Percentiles rank a stretch among this genome's conserved stretches.
Evolutionary conservation across 1,140 invertebrate species (phyloP).

Genomic region (Cephus cinctus): DNA sequence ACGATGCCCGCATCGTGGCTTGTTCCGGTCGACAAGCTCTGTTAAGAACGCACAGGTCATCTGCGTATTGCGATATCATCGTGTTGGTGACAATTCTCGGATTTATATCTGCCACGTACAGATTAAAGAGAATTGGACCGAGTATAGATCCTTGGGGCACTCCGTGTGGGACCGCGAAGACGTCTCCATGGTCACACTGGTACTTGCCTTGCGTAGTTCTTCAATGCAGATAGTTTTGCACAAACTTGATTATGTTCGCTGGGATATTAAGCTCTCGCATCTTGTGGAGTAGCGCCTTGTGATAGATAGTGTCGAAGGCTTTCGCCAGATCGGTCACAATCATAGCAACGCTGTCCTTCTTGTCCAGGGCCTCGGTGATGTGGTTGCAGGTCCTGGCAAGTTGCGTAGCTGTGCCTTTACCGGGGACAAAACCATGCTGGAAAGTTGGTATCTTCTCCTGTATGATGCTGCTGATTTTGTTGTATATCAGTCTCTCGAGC

Average conservation of each 20-base stretch:
- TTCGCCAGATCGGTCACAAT: too few species aligned
- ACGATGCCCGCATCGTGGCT: neutral
- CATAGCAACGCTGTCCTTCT: neutral
- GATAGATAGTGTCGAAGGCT: neutral
- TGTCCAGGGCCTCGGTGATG: neutral
- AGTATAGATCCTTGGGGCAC: neutral
- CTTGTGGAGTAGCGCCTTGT: neutral
- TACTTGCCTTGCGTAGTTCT: neutral
- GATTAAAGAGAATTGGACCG: neutral
- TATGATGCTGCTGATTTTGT: neutral
- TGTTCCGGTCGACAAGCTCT: neutral
- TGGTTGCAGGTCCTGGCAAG: neutral
- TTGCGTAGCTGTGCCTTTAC: neutral
- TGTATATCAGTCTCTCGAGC: slow-evolving; percentile 11
- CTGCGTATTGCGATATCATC: neutral
- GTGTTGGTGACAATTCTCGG: neutral
- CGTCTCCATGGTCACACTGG: neutral
- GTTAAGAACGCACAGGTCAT: neutral
- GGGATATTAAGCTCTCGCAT: neutral
- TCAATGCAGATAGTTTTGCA: neutral
- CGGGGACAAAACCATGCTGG: neutral
- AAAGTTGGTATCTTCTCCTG: neutral
- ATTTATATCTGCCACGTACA: neutral
- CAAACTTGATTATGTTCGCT: neutral
- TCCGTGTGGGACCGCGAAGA: neutral